Percentiles rank a stretch among this genome's conserved stretches.
Conservation (phyloP, 1,140 invertebrate genomes). For the Elymnias hypermnestra region DNA sequence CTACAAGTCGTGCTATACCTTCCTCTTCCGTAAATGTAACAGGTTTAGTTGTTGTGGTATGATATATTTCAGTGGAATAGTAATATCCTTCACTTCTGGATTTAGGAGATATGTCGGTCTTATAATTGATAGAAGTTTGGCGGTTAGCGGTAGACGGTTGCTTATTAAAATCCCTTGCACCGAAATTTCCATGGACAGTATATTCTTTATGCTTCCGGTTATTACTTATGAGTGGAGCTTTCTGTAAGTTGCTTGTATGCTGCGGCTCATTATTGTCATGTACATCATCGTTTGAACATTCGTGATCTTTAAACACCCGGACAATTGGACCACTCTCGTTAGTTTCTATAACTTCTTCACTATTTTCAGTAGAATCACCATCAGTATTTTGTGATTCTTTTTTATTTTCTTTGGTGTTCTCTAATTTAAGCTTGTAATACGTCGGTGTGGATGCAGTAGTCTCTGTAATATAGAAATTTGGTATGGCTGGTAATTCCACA, state of each 20-base stretch:
- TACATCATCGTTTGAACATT: conserved; percentile 38
- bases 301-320: conserved; percentile 55
- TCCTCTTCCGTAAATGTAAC: conserved; percentile 30
- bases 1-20: conserved; percentile 69
- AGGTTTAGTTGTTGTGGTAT: conserved; percentile 25
- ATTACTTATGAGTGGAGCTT: conserved; percentile 28
- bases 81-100: conserved; percentile 46
- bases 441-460: conserved; percentile 4
- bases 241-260: conserved; percentile 26
- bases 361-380: neutral
- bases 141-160: too few species aligned
- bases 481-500: conserved; percentile 21
- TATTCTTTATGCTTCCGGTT: conserved; percentile 29
- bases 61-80: conserved; percentile 35
- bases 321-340: conserved; percentile 34
- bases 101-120: conserved; percentile 35
- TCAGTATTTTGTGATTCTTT: conserved; percentile 5
- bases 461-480: conserved; percentile 23
- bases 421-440: conserved; percentile 14
- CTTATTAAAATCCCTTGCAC: conserved; percentile 28
- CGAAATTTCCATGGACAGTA: conserved; percentile 42
- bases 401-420: conserved; percentile 12
- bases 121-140: conserved; percentile 32
- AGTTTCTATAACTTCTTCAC: conserved; percentile 16
- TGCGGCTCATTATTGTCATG: conserved; percentile 8